Evolutionary conservation across 2,797 vertebrate species (phyloP).

Genomic region (Threskiornis aethiopicus): DNA sequence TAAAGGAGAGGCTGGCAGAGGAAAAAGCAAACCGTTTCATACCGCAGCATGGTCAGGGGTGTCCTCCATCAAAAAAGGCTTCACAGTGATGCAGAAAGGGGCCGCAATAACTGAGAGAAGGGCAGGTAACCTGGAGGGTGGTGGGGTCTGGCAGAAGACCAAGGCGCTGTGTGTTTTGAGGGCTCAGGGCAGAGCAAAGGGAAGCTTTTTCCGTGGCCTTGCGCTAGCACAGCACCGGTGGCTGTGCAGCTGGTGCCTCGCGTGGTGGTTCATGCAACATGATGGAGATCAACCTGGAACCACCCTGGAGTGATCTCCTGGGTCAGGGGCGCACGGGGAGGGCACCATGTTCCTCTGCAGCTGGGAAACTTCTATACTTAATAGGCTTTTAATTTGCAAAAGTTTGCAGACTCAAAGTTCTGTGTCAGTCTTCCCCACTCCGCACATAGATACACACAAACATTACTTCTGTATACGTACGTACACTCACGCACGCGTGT

Average conservation of each 20-base stretch:
- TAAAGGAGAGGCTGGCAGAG: not conserved
- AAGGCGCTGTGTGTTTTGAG: accelerated
- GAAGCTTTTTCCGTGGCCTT: not conserved
- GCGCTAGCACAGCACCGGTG: not conserved
- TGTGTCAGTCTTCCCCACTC: not conserved
- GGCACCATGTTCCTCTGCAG: accelerated
- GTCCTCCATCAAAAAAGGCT: not conserved
- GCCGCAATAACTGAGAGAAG: not conserved
- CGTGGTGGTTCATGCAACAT: accelerated
- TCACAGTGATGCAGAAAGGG: not conserved
- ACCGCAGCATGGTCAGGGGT: not conserved
- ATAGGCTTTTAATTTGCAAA: not conserved
- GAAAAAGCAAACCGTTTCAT: not conserved
- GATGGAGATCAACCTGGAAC: not conserved
- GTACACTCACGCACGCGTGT: accelerated
- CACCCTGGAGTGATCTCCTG: not conserved
- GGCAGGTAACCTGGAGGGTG: not conserved
- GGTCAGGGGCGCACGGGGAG: not conserved
- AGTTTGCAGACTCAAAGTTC: not conserved
- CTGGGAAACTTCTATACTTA: not conserved
- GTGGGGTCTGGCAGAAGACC: not conserved
- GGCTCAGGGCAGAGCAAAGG: not conserved
- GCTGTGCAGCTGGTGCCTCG: not conserved
- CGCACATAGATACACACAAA: accelerated
- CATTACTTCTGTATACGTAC: accelerated